Conservation (phyloP, 2,797 vertebrate species). For the Lophius americanus region DNA sequence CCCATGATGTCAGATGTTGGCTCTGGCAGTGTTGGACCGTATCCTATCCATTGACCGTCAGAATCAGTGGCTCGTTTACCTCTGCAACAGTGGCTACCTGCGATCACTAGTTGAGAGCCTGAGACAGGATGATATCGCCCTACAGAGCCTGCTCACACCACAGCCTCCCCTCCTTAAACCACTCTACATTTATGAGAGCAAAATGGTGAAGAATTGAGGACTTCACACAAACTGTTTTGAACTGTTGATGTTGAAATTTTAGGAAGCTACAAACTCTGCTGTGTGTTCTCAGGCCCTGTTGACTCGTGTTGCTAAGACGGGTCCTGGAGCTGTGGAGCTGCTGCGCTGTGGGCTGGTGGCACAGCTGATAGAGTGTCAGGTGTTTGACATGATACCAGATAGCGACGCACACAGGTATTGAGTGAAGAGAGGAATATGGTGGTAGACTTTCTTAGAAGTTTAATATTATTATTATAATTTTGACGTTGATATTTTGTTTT, state of each 20-base stretch:
- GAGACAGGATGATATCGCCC: slow-evolving; percentile 88
- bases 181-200: slow-evolving; percentile 96
- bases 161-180: slow-evolving; percentile 96
- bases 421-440: background rate
- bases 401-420: slow-evolving; percentile 88
- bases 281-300: slow-evolving; percentile 87
- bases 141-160: slow-evolving; percentile 92
- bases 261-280: background rate
- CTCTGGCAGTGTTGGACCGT: slow-evolving; percentile 92
- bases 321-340: slow-evolving; percentile 91
- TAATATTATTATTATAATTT: background rate
- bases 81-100: slow-evolving; percentile 96
- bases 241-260: background rate
- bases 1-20: slow-evolving; percentile 87
- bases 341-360: slow-evolving; percentile 92
- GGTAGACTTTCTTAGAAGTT: background rate
- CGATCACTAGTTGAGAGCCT: slow-evolving; percentile 95
- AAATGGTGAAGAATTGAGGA: slow-evolving; percentile 87
- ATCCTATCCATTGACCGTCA: slow-evolving; percentile 95
- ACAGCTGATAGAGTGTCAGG: slow-evolving; percentile 93
- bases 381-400: slow-evolving; percentile 96
- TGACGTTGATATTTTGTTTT: background rate
- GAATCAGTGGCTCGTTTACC: slow-evolving; percentile 93
- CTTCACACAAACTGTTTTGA: background rate
- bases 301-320: slow-evolving; percentile 93